Evolutionary conservation across 2,797 vertebrate genomes (phyloP).

Genomic region (Platalea minor): DNA sequence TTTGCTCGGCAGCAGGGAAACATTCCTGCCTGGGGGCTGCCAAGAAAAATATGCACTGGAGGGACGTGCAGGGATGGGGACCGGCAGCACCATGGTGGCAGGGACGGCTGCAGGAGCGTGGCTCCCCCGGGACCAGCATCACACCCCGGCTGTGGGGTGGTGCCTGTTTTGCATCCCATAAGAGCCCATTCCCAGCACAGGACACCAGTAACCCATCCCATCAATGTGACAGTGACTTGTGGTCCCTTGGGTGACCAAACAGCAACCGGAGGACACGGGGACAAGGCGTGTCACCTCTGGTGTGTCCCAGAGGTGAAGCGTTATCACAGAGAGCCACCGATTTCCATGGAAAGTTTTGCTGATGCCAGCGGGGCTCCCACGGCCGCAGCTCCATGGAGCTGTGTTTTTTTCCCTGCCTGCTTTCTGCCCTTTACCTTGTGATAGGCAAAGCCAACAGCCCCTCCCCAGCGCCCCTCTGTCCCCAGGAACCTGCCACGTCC

Average conservation of each 20-base stretch:
- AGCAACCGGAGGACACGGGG: not conserved
- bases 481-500: not conserved
- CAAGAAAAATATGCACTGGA: not conserved
- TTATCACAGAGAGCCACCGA: not conserved
- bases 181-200: not conserved
- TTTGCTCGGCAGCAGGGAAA: not conserved
- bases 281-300: not conserved
- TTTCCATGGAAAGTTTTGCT: not conserved
- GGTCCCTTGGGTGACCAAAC: not conserved
- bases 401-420: not conserved
- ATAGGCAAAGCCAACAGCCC: not conserved
- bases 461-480: not conserved
- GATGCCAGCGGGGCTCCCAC: not conserved
- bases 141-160: fast-evolving
- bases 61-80: not conserved
- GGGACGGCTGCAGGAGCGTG: fast-evolving
- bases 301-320: not conserved
- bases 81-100: fast-evolving
- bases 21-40: constrained; percentile 48
- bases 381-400: fast-evolving
- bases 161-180: fast-evolving
- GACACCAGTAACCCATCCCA: not conserved
- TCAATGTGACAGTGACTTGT: fast-evolving
- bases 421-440: not conserved
- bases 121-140: not conserved